Evolutionary conservation across 2,888 invertebrate species (phyloP), one percentile per base, ranked within the genome.

Genomic region (Cynaeus angustus): DNA sequence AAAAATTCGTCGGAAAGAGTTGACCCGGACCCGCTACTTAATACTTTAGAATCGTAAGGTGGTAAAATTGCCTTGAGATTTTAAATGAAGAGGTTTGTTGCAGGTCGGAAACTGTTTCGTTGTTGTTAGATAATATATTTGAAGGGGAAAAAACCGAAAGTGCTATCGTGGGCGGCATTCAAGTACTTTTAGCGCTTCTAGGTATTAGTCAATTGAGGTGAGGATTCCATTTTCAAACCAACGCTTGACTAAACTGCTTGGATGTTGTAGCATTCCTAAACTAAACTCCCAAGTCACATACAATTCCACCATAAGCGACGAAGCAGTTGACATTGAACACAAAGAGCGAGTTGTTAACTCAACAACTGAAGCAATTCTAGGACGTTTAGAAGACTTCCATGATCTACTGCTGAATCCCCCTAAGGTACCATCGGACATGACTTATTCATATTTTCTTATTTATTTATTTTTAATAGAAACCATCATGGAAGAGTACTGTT

Each of bases 121-220:
- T 90, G 79, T 86, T 96, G 79, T 87, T 96, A 81, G 90, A 91
- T 82, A 91, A 92, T 83, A 92, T 95, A 86, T 90, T 95, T 84
- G 88, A 88, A 73, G 88, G 88, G 78, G 88, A 88, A 77, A 89
- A 89, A 82, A 84, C 87, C 73, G 91, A 92, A 83, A 90, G 89
- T 83, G 91, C 92, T 80, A 90, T 95, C 79, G 90, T 93, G 73
- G 91, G 92, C 85, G 95, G 94, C 81, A 91, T 94, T 80, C 89
- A 91, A 85, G 91, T 95, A 83, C 89, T 95, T 84, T 89, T 94
- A 82, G 89, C 91, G 74, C 87, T 94, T 79, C 86, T 94, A 78
- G 89, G 90, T 77, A 84, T 86, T 75, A 85, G 86, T 76, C 85
- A 84, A 81, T 82, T 83, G 75, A 84, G 84, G 87, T 87, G 83